Percentiles rank a stretch among this genome's conserved stretches.
phyloP scores from a whole-genome alignment of 2,888 invertebrate genomes.

The Abscondita cerata region DNA sequence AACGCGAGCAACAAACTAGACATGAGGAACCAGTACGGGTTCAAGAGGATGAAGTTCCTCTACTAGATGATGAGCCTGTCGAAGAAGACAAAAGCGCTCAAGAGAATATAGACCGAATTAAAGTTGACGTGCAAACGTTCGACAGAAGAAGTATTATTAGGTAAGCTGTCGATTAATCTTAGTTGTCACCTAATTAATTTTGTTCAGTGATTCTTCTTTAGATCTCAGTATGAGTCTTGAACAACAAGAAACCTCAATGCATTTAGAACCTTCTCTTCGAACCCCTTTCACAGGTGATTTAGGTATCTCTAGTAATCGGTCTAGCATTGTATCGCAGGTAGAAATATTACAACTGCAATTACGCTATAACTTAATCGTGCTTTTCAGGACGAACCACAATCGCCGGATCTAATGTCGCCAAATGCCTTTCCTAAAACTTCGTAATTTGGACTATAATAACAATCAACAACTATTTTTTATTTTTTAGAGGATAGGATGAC shows the following conservation, averaged over 20 bases:
- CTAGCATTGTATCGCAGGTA: conserved; percentile 65
- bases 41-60: conserved; percentile 62
- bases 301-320: conserved; percentile 66
- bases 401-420: conserved; percentile 52
- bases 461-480: conserved; percentile 19
- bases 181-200: conserved; percentile 16
- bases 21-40: conserved; percentile 36
- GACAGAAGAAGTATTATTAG: conserved; percentile 58
- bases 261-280: conserved; percentile 56
- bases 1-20: conserved; percentile 53
- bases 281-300: conserved; percentile 69
- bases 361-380: background rate
- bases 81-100: conserved; percentile 50
- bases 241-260: conserved; percentile 56
- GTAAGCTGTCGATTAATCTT: conserved; percentile 43
- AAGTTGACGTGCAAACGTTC: conserved; percentile 48
- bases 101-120: conserved; percentile 51
- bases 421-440: conserved; percentile 56
- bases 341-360: background rate
- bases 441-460: conserved; percentile 41
- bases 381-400: conserved; percentile 53
- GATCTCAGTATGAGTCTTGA: conserved; percentile 65
- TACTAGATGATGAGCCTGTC: conserved; percentile 58
- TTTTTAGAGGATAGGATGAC: conserved; percentile 24
- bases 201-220: conserved; percentile 63